Base-by-base conservation (phyloP, 1,140 invertebrate species). In the Dendrolimus punctatus region DNA sequence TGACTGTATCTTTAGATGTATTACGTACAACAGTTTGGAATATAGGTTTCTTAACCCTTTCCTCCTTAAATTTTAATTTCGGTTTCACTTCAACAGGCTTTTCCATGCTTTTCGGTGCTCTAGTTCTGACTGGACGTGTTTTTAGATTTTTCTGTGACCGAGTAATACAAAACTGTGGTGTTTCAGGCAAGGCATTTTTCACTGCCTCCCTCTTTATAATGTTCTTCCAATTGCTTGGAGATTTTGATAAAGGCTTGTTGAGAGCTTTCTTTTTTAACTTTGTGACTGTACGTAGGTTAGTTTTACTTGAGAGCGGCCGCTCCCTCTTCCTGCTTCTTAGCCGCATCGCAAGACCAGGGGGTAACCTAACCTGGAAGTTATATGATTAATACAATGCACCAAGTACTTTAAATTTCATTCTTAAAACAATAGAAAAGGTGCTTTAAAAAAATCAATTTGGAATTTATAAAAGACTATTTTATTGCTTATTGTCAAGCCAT, bases 321-420 rank as follows among this genome's bases (percentile, higher is more conserved):
- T 85, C 80, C 71, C 80, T 85, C 57, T 80, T 80, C 54, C 80
- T 73, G 71, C 78, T 85, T 76, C 81, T 81, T 80, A 83, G 73
- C 68, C 79, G 77, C 81, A 85, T 85, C 56, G 76, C 81, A 85
- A 71, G 67, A 68, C 70, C 57, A 68, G 58, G 55, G 53, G 65
- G 37, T 54, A 57, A 65, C 64, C 75, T 65, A 72, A 73, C 73
- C 79, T 82, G 65, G 4, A 73, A 58, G 23, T 23, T 23, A 23
- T 23, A 1, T 23, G 23, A 3, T 23, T 23, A 23, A 23, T 23
- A 23, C 23, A 23, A 23, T 23, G 23, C 23, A 2, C 23, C 23
- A 23, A 23, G 23, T 23, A 23, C 23, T 23, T 23, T 23, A 3
- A 23, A 23, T 23, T 23, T 23, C 23, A 23, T 23, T 23, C 23